These are phyloP conservation scores for Diachasma alloeum DNA, from an alignment of 1,140 invertebrate genomes.

Conservation along the genomic window DNA sequence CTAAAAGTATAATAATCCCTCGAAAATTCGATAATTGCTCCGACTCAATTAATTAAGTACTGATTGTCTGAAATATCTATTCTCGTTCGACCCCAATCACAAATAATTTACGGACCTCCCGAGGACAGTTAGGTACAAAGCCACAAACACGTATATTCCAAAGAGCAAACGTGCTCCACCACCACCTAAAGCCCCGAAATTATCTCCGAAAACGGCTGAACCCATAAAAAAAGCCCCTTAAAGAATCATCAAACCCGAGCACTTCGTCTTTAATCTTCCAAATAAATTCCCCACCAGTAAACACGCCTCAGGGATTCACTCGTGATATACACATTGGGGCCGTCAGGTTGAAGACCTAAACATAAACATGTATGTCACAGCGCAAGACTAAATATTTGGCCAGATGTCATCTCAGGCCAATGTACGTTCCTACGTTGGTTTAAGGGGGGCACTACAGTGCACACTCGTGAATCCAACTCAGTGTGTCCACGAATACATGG, in stretches of 20 bases:
- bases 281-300: background rate
- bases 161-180: background rate
- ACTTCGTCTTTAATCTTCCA: background rate
- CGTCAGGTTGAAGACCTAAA: constrained; percentile 1
- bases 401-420: constrained; percentile 21
- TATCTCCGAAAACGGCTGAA: too few species aligned
- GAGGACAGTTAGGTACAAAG: background rate
- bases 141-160: background rate
- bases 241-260: background rate
- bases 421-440: background rate
- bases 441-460: background rate
- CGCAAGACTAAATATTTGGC: constrained; percentile 21
- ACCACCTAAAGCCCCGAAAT: too few species aligned
- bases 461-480: background rate
- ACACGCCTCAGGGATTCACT: background rate
- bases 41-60: background rate
- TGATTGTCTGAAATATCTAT: background rate
- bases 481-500: background rate
- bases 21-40: too few species aligned
- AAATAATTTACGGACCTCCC: background rate
- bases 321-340: background rate
- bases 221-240: background rate
- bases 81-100: background rate
- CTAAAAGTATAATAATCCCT: too few species aligned
- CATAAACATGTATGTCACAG: constrained; percentile 9